phyloP scores from a whole-genome alignment of 1,140 invertebrate species.

The Nymphalis io region DNA sequence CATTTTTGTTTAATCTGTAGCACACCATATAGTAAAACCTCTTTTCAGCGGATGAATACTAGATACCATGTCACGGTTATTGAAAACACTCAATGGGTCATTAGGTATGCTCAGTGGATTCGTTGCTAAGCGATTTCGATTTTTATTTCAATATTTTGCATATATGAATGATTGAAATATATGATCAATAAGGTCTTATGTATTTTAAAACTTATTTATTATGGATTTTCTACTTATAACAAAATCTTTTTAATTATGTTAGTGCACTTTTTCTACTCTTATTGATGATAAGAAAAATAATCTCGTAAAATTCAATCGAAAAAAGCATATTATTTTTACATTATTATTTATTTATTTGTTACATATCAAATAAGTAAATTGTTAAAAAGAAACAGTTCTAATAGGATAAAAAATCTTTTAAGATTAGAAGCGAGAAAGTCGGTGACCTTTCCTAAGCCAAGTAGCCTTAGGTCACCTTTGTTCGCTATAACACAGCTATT shows the following conservation, averaged over 20 bases:
- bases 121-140: slow-evolving; percentile 29
- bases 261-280: too few species aligned
- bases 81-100: slow-evolving; percentile 33
- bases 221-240: too few species aligned
- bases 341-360: too few species aligned
- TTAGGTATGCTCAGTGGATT: slow-evolving; percentile 34
- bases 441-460: neutral
- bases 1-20: slow-evolving; percentile 38
- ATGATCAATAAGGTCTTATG: neutral
- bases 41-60: slow-evolving; percentile 23
- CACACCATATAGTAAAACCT: slow-evolving; percentile 21
- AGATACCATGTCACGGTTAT: slow-evolving; percentile 30
- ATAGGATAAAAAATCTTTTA: slow-evolving; percentile 3
- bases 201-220: neutral
- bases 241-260: too few species aligned
- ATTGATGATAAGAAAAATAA: too few species aligned
- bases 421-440: slow-evolving; percentile 4
- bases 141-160: slow-evolving; percentile 4
- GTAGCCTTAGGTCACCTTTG: neutral
- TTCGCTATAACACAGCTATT: neutral
- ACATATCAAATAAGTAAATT: neutral
- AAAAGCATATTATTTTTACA: too few species aligned
- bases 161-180: neutral
- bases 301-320: too few species aligned
- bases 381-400: neutral